Base-by-base conservation (phyloP, 2,888 invertebrate species). In the Homarus gammarus region DNA sequence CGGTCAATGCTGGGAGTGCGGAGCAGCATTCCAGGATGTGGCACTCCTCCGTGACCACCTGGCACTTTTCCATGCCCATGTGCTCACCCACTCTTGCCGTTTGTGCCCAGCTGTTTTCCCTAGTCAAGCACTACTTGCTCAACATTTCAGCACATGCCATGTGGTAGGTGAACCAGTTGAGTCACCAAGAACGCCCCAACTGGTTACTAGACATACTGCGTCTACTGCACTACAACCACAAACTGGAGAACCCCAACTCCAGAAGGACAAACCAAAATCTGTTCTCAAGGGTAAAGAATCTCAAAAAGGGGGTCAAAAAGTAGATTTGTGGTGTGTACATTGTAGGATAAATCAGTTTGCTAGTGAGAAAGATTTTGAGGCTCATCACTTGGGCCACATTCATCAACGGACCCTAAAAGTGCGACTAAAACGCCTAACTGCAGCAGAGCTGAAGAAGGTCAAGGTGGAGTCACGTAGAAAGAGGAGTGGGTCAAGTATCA, bases 21-120 rank as follows among this genome's bases (percentile, higher is more conserved):
- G 89, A n/a, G 61, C 79, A 38, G 70, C 51, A 27, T 72, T 89
- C 70, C 84, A 89, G 78, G 84, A 89, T 84, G 89, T 49, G 84
- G 78, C 70, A 61, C 84, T 83, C 31, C 89, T 89, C 22, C 72
- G 79, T 78, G 84, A 89, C 81, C 89, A 89, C 84, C 33, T 84
- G 84, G 84, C 84, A 79, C 79, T 79, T 61, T 89, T 84, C 64
- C 89, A 89, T 72, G 78, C 79, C 38, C 56, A 84, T 31, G 70
- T 75, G 40, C 84, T 31, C 18, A 22, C 49, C 40, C 44, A 84
- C 49, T 27, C 51, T 27, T 89, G 89, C 64, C 79, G 33, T 33
- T 72, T 84, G 49, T 89, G 89, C 36, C 56, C 84, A 51, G 79
- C 73, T 72, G 77, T 79, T n/a, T 89, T 79, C 61, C 72, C 84